These are phyloP conservation scores for Elegia similella DNA, from an alignment of 2,888 invertebrate genomes.

Conservation along the genomic window DNA sequence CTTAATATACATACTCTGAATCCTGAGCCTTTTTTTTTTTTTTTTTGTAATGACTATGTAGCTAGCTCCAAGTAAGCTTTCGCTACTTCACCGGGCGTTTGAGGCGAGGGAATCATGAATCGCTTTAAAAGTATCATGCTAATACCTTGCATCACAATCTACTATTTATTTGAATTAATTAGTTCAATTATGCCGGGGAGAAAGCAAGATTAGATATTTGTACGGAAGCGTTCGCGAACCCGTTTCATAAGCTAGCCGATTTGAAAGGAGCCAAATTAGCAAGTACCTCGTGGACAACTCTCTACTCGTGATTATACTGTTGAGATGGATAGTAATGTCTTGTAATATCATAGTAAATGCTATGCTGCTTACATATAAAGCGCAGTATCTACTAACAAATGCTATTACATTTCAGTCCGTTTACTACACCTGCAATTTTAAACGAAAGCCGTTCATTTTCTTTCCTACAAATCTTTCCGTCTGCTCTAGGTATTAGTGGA, in stretches of 20 bases:
- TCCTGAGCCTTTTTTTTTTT: too few species aligned
- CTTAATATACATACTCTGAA: too few species aligned
- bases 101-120: too few species aligned
- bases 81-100: too few species aligned
- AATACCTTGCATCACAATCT: too few species aligned
- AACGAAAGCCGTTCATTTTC: too few species aligned
- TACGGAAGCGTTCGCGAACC: slow-evolving; percentile 40
- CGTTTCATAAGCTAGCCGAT: slow-evolving; percentile 48
- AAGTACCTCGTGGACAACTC: slow-evolving; percentile 32
- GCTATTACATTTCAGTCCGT: not conserved
- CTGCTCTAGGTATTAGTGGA: too few species aligned
- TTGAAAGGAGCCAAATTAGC: slow-evolving; percentile 57
- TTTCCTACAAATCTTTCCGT: too few species aligned
- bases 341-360: slow-evolving; percentile 7
- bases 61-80: too few species aligned
- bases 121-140: too few species aligned
- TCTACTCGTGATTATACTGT: slow-evolving; percentile 20
- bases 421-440: too few species aligned
- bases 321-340: slow-evolving; percentile 5
- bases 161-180: slow-evolving; percentile 15
- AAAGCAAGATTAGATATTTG: slow-evolving; percentile 44
- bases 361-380: not conserved
- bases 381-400: not conserved
- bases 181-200: slow-evolving; percentile 35
- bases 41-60: too few species aligned